Evolutionary conservation across 2,113 vertebrate genomes (phyloP).

Genomic region (Drymodes brunneopygia): DNA sequence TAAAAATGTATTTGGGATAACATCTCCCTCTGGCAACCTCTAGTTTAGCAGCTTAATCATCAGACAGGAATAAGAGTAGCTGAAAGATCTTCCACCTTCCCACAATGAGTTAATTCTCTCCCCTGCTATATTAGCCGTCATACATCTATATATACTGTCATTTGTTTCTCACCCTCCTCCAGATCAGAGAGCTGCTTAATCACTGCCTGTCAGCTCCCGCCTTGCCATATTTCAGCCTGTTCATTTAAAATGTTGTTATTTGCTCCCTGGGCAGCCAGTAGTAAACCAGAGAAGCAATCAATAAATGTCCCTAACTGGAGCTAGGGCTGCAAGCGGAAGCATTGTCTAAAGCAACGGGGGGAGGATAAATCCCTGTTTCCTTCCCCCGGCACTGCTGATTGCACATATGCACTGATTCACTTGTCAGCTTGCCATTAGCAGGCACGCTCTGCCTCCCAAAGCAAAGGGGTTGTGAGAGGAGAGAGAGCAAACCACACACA

Average conservation of each 20-base stretch:
- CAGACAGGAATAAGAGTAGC: not conserved
- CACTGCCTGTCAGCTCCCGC: slow-evolving; percentile 20
- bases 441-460: not conserved
- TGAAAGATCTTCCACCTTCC: not conserved
- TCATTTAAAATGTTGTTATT: slow-evolving; percentile 39
- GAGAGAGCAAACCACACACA: not conserved
- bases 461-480: not conserved
- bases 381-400: not conserved
- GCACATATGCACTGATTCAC: slow-evolving; percentile 10
- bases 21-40: not conserved
- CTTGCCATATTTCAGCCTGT: slow-evolving; percentile 20
- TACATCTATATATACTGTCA: not conserved
- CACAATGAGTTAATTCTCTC: slow-evolving; percentile 27
- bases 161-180: slow-evolving; percentile 37
- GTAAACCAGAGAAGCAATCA: slow-evolving; percentile 30
- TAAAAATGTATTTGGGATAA: not conserved
- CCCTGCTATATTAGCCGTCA: not conserved
- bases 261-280: slow-evolving; percentile 23
- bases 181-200: slow-evolving; percentile 48
- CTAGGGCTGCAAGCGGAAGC: slow-evolving; percentile 6
- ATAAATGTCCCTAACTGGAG: slow-evolving; percentile 10
- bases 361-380: slow-evolving; percentile 1
- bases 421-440: slow-evolving; percentile 10
- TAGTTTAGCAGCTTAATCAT: not conserved
- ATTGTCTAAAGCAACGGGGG: slow-evolving; percentile 6